Conservation (phyloP, 2,797 vertebrate species). For the Peromyscus eremicus region DNA sequence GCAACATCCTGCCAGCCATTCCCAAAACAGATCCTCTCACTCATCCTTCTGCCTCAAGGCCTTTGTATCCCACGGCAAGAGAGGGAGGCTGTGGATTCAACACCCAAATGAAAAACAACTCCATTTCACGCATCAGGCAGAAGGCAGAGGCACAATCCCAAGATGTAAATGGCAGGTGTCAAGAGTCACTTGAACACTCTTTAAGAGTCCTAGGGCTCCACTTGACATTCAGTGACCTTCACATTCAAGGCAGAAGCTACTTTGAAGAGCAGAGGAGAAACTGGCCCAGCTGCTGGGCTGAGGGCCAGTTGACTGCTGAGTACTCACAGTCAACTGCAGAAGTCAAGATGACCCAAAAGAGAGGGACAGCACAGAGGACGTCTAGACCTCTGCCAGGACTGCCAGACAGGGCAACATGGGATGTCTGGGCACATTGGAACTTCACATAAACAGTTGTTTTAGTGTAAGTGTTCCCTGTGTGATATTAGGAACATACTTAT, state of each 20-base stretch:
- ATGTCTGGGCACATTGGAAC: not conserved
- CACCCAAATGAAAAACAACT: not conserved
- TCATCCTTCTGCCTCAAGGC: not conserved
- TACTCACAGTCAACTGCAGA: not conserved
- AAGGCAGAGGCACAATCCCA: conserved; percentile 6
- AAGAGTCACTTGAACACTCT: conserved; percentile 72
- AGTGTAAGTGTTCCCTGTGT: not conserved
- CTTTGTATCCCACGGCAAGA: not conserved
- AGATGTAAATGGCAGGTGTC: not conserved
- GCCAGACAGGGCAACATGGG: not conserved
- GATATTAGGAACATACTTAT: not conserved
- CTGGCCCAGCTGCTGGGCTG: not conserved
- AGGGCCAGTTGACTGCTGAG: conserved; percentile 1
- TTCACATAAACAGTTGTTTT: not conserved
- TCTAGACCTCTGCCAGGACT: not conserved
- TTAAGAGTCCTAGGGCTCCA: conserved; percentile 48
- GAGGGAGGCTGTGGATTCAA: not conserved
- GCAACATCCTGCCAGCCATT: not conserved
- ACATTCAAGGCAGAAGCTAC: not conserved
- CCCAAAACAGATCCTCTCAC: not conserved
- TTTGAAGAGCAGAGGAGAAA: not conserved
- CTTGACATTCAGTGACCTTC: conserved; percentile 75
- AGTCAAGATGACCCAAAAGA: not conserved
- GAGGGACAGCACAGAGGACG: rapidly evolving
- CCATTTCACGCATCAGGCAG: not conserved